Conservation (phyloP, 2,888 invertebrate species). For the Drosophila histrio region DNA sequence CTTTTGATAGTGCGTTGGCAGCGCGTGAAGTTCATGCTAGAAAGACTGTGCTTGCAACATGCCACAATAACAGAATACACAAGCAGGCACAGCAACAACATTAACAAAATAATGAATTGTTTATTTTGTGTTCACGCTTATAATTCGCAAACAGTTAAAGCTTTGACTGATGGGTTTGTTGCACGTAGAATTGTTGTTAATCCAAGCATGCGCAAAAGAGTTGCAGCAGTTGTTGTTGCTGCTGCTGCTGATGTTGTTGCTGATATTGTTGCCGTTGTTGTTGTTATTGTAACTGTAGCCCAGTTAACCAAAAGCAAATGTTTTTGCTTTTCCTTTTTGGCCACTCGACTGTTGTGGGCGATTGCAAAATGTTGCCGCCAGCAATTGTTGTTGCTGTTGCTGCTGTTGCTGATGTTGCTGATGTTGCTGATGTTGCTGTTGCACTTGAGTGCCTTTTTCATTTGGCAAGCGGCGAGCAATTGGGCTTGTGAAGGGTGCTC, state of each 20-base stretch:
- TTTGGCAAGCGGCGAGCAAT: conserved; percentile 23
- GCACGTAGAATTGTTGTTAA: conserved; percentile 20
- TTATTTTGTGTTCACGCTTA: conserved; percentile 5
- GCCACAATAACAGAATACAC: neutral
- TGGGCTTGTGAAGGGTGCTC: conserved; percentile 42
- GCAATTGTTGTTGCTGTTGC: conserved; percentile 6
- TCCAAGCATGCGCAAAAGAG: conserved; percentile 14
- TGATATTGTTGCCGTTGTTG: conserved; percentile 14
- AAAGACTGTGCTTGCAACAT: neutral
- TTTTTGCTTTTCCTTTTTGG: conserved; percentile 38
- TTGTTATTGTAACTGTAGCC: conserved; percentile 39
- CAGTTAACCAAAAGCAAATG: conserved; percentile 49
- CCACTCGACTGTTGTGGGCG: conserved; percentile 40
- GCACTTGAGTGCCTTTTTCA: conserved; percentile 56
- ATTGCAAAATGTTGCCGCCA: conserved; percentile 42
- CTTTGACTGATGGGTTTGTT: conserved; percentile 7
- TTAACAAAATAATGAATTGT: neutral
- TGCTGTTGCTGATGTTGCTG: conserved; percentile 16
- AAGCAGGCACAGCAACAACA: neutral
- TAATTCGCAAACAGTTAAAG: conserved; percentile 15
- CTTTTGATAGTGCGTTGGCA: conserved; percentile 16
- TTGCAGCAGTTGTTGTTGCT: too few relatives aligned
- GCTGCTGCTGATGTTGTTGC: conserved; percentile 8
- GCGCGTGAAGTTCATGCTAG: conserved; percentile 10
- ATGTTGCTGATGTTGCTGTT: conserved; percentile 31